A percentile compares a stretch with the other conserved stretches of the same genome.
Conservation (phyloP, 2,888 invertebrate genomes). For the Stenodera caucasica region DNA sequence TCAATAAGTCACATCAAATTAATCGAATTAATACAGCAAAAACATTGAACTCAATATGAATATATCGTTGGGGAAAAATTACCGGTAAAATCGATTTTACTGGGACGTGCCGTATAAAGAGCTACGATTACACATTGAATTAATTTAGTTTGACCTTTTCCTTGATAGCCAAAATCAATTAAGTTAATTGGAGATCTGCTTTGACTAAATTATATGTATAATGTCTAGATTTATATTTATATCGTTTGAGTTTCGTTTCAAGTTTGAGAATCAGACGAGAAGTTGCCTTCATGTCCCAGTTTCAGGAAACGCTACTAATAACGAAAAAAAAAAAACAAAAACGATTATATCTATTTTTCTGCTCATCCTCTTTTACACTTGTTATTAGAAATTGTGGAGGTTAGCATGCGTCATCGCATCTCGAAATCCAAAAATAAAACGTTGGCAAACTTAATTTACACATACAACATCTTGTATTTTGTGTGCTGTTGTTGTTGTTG, state of each 20-base stretch:
- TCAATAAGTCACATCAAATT: too few relatives aligned
- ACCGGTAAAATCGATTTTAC: too few relatives aligned
- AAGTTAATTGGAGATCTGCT: slow-evolving; percentile 16
- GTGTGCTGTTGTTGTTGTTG: not conserved
- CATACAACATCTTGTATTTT: not conserved
- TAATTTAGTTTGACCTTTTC: slow-evolving; percentile 21
- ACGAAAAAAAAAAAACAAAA: too few relatives aligned
- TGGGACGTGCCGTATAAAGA: not conserved
- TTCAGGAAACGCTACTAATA: too few relatives aligned
- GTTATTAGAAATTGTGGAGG: slow-evolving; percentile 17
- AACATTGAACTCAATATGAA: too few relatives aligned
- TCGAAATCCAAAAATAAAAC: slow-evolving; percentile 20
- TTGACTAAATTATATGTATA: slow-evolving; percentile 12
- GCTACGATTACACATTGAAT: not conserved
- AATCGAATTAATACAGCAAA: too few relatives aligned
- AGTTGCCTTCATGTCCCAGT: not conserved
- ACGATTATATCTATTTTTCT: not conserved
- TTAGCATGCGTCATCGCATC: slow-evolving; percentile 24
- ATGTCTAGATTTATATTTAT: slow-evolving; percentile 15
- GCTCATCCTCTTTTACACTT: not conserved
- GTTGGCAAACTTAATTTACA: slow-evolving; percentile 14
- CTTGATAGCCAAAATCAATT: slow-evolving; percentile 18
- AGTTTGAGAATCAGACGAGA: not conserved
- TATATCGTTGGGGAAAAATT: too few relatives aligned
- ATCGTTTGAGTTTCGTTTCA: not conserved